These are phyloP conservation scores for Rhingia rostrata DNA, from an alignment of 2,888 invertebrate species.

Conservation along the genomic window DNA sequence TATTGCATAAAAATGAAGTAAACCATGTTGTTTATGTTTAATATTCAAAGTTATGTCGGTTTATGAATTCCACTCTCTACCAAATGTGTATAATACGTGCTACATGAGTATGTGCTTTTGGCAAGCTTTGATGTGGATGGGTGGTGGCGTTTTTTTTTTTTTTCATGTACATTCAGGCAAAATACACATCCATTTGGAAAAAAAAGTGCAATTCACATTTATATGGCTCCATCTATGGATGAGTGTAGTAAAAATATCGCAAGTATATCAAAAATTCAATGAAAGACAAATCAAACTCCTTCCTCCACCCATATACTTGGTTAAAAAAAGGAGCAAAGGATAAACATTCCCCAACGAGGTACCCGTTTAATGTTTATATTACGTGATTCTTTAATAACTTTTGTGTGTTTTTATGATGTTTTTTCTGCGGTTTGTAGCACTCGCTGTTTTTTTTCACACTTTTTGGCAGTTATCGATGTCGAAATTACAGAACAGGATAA, in stretches of 20 bases:
- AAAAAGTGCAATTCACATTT: conserved; percentile 43
- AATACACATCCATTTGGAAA: conserved; percentile 21
- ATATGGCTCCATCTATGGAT: not conserved
- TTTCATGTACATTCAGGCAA: conserved; percentile 30
- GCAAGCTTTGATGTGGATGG: not conserved
- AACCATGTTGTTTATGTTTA: conserved; percentile 50
- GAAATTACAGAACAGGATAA: too few relatives aligned
- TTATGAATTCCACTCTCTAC: not conserved
- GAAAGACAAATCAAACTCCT: conserved; percentile 31
- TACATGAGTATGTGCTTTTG: not conserved
- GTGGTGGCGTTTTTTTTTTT: conserved; percentile 18
- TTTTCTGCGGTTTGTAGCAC: not conserved
- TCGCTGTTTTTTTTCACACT: conserved; percentile 2
- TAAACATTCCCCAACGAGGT: not conserved
- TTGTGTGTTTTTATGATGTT: conserved; percentile 25
- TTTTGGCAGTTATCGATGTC: not conserved
- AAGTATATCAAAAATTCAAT: not conserved
- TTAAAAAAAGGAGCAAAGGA: not conserved
- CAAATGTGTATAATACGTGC: not conserved
- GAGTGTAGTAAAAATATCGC: not conserved
- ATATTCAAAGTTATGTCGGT: conserved; percentile 39
- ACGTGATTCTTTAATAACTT: conserved; percentile 29
- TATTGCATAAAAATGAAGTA: conserved; percentile 47
- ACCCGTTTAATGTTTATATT: conserved; percentile 26
- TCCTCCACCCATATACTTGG: not conserved